These are phyloP conservation scores for Apodemus agrarius DNA, from an alignment of 2,797 vertebrate genomes.

Conservation along the genomic window DNA sequence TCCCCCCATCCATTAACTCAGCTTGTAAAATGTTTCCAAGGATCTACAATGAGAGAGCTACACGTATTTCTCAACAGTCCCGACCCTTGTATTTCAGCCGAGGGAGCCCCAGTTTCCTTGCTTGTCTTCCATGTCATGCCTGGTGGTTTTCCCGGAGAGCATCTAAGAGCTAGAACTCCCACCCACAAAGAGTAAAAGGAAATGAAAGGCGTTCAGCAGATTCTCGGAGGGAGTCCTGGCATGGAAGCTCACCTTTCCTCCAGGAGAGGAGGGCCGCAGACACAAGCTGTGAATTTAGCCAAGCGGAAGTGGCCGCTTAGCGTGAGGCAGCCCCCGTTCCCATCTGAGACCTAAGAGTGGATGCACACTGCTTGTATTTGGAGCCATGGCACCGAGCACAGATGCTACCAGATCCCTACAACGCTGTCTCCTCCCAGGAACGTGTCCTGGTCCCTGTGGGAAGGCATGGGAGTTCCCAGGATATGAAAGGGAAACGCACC, in stretches of 20 bases:
- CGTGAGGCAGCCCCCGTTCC: not conserved
- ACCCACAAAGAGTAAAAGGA: not conserved
- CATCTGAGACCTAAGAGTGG: not conserved
- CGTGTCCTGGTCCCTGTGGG: not conserved
- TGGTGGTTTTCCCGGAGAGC: not conserved
- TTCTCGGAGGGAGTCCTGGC: not conserved
- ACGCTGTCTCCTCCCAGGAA: not conserved
- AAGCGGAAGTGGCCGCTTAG: not conserved
- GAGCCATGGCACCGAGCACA: not conserved
- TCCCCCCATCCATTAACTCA: not conserved
- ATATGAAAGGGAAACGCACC: not conserved
- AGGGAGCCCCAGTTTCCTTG: not conserved
- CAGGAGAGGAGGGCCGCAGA: not conserved
- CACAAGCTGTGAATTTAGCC: not conserved
- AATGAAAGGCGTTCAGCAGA: not conserved
- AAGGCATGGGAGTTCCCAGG: not conserved
- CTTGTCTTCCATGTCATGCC: no score
- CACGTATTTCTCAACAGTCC: no score
- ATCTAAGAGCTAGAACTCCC: accelerated
- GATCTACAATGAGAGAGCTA: not conserved
- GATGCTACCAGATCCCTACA: not conserved
- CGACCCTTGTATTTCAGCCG: not conserved
- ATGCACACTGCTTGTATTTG: not conserved
- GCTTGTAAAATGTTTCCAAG: slow-evolving; percentile 42
- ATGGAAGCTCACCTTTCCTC: not conserved